Evolutionary conservation across 2,797 vertebrate species (phyloP).

Genomic region (Sardinella longiceps): DNA sequence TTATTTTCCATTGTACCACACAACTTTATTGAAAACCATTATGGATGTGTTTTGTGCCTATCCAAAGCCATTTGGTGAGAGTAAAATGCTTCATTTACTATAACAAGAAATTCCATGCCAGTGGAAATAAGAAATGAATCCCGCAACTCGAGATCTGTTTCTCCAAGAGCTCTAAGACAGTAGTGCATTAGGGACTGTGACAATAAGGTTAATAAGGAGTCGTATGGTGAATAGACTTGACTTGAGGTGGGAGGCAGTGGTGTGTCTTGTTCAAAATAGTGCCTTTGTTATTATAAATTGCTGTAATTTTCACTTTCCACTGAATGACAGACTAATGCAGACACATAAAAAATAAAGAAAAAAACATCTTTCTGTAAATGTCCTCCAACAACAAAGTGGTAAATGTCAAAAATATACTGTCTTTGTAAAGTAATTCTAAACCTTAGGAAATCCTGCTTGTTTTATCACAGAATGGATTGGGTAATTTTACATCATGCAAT

Average conservation of each 20-base stretch:
- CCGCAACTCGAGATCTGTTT: no score
- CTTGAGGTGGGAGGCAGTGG: background rate
- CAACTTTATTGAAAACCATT: no score
- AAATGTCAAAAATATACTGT: background rate
- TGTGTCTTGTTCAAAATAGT: background rate
- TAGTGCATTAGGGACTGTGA: background rate
- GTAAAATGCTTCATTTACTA: no score
- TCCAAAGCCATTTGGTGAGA: no score
- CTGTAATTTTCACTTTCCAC: background rate
- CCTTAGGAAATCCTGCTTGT: no score
- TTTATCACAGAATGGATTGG: no score
- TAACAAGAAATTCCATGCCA: no score
- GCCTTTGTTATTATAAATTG: background rate
- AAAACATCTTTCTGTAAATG: background rate
- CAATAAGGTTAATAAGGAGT: background rate
- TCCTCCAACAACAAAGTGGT: no score
- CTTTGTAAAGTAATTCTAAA: background rate
- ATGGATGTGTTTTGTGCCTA: no score
- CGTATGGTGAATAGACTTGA: background rate
- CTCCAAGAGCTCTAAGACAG: no score
- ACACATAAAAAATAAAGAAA: background rate
- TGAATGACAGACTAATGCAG: background rate
- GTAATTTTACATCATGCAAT: background rate
- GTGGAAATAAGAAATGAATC: no score
- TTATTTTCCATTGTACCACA: no score